Evolutionary conservation across 2,888 invertebrate species (phyloP).

Genomic region (Tipula lateralis): DNA sequence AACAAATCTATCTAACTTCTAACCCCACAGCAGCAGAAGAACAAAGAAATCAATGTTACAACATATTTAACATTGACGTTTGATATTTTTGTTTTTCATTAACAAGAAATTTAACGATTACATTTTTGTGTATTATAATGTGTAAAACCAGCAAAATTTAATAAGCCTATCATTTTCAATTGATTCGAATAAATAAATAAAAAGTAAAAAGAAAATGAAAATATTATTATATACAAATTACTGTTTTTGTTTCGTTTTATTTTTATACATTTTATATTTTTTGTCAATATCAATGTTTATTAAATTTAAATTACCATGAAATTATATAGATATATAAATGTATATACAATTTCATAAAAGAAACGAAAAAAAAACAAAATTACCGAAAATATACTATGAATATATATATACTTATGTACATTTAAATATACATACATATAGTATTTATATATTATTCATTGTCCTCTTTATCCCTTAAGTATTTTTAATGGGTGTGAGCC

Average conservation of each 20-base stretch:
- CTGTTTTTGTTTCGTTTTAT: neutral
- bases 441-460: too few species aligned
- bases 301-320: conserved; percentile 24
- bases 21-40: neutral
- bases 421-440: too few species aligned
- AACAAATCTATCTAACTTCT: neutral
- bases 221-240: neutral
- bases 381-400: neutral
- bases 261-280: too few species aligned
- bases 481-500: conserved; percentile 29
- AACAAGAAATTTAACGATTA: neutral
- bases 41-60: neutral
- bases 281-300: conserved; percentile 20
- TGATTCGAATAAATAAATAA: neutral
- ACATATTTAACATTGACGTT: neutral
- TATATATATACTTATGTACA: neutral
- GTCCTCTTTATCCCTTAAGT: conserved; percentile 29
- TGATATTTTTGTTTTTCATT: neutral
- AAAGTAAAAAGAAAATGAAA: neutral
- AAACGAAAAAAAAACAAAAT: neutral
- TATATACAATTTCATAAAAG: neutral
- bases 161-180: neutral
- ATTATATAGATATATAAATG: conserved; percentile 5
- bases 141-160: neutral
- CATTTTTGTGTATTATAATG: neutral